Base-by-base conservation (phyloP, 92 coral and sea anemone species). In the Plumapathes pennacea region DNA sequence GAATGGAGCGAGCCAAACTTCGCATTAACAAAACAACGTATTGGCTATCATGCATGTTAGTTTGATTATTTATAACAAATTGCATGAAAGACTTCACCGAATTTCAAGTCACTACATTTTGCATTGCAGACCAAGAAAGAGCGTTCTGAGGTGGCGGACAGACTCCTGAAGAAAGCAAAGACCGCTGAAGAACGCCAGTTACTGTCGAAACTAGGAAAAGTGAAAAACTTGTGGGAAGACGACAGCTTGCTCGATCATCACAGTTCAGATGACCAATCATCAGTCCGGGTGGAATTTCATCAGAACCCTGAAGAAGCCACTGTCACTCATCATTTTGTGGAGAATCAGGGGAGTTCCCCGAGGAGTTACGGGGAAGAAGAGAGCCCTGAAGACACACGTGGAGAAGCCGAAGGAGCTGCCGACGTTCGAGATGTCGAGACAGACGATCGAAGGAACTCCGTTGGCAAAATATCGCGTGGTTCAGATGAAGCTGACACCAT, bases 181-280 rank as follows among this genome's bases (percentile, higher is more conserved):
- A 62, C 72, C 1, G 75, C 57, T 0, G 80, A 72, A 40, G 80
- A 72, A 45, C 77, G 63, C 19, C 42, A 74, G 52, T 33, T 82
- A 36, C 36, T 82, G 20, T 74, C 89, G 12, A 60, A 75, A 26
- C 74, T 82, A 22, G 74, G 47, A 46, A 60, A 75, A 27, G 89
- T 82, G 39, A 71, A 69, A 21, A 62, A 71, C 6, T 46, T 81
- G 25, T 82, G 89, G 89, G 61, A 60, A 12, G 71, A 64, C 22
- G 22, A 44, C 37, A 2, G 28, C 8, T 19, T 60, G 14, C 49
- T 30, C 29, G 50, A 9, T 24, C 47, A 14, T 19, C 13, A 14
- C 4, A 41, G 20, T 3, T 5, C 9, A 18, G 20, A 48, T 6
- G 4, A 4, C 2, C 2, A 25, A 41, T 24, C 5, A 41, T 3